A percentile compares a stretch with the other conserved stretches of the same genome.
Evolutionary conservation across 2,797 vertebrate genomes (phyloP).

Genomic region (Pseudocheirus occidentalis): DNA sequence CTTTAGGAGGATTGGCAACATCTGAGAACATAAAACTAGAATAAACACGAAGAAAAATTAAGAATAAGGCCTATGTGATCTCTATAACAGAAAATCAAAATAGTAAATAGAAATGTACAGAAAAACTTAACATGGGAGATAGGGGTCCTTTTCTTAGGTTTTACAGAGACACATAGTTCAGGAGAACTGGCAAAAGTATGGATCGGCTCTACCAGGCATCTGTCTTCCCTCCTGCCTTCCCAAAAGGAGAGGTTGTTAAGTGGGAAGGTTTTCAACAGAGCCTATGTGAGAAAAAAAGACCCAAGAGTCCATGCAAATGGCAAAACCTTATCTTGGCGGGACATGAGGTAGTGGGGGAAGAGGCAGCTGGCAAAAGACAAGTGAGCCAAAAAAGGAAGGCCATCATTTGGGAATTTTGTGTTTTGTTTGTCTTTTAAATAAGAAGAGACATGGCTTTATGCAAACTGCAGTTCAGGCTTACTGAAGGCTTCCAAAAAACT

Average conservation of each 20-base stretch:
- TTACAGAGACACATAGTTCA: constrained; percentile 9
- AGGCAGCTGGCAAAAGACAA: constrained; percentile 54
- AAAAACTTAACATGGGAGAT: neutral
- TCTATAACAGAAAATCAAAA: constrained; percentile 10
- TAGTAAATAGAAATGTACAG: neutral
- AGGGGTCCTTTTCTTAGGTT: neutral
- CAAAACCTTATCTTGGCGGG: constrained; percentile 65
- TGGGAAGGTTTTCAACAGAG: constrained; percentile 42
- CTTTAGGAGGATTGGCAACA: neutral
- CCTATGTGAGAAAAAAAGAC: constrained; percentile 13
- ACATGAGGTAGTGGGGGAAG: constrained; percentile 64
- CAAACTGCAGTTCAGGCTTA: neutral
- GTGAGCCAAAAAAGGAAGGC: constrained; percentile 50
- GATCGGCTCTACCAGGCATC: neutral
- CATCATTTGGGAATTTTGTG: constrained; percentile 13
- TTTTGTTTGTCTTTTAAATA: constrained; percentile 53
- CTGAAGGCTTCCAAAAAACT: constrained; percentile 30
- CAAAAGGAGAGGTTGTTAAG: neutral
- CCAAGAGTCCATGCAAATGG: neutral
- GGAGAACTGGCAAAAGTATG: constrained; percentile 9
- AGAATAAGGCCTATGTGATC: neutral
- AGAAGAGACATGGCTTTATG: constrained; percentile 30
- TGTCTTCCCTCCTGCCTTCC: neutral
- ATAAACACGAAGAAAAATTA: neutral
- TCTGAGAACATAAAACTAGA: neutral